Conservation (phyloP, 2,113 vertebrate genomes). For the Charina bottae region DNA sequence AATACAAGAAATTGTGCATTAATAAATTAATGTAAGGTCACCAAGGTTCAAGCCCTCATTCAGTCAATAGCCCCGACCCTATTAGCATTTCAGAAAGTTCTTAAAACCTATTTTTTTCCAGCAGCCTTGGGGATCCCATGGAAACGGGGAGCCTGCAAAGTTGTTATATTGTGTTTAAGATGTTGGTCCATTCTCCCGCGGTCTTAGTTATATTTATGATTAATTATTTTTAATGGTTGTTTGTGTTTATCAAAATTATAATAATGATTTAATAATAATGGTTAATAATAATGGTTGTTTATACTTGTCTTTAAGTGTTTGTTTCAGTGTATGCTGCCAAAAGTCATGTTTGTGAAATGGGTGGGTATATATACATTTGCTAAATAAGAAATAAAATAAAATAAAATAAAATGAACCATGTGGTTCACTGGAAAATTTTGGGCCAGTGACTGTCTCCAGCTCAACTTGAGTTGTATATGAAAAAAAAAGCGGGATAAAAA, state of each 20-base stretch:
- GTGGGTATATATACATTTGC: not conserved
- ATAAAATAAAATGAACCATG: not conserved
- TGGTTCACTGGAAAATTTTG: not conserved
- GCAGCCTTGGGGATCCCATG: not conserved
- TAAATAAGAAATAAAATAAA: not conserved
- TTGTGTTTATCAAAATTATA: too few species aligned
- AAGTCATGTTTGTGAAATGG: not conserved
- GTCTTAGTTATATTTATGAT: not conserved
- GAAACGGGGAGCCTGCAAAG: not conserved
- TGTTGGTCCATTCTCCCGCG: not conserved
- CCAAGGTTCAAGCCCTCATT: not conserved
- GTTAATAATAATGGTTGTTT: not conserved
- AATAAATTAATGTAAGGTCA: not conserved
- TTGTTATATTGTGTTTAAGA: not conserved
- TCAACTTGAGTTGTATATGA: not conserved
- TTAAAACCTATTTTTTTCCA: not conserved
- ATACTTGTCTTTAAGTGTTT: not conserved
- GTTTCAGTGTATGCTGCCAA: not conserved
- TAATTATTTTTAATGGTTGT: not conserved
- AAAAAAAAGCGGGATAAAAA: too few species aligned
- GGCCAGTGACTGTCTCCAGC: not conserved
- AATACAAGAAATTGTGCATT: not conserved
- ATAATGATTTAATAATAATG: not conserved
- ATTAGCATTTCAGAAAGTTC: not conserved
- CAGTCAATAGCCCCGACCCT: not conserved